phyloP scores from a whole-genome alignment of 2,797 vertebrate species.

The Hozukius guyotensis region DNA sequence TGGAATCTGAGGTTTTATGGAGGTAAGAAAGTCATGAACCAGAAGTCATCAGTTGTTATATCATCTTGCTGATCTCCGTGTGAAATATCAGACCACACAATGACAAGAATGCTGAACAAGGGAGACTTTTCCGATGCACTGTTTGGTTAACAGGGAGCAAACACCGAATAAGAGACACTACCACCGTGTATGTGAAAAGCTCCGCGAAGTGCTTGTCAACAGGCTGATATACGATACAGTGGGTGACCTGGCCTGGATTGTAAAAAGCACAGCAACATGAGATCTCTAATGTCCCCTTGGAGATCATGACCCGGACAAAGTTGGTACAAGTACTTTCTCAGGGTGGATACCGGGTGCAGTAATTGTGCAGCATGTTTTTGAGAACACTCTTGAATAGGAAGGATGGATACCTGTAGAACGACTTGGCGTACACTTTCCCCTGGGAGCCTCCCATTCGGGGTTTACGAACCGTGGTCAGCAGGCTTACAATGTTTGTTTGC shows the following conservation, averaged over 20 bases:
- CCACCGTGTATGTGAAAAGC: background rate
- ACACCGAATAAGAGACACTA: background rate
- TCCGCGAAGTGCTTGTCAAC: slow-evolving; percentile 30
- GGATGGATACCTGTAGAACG: slow-evolving; percentile 31
- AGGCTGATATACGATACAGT: slow-evolving; percentile 46
- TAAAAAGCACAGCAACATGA: slow-evolving; percentile 48
- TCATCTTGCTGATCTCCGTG: slow-evolving; percentile 4
- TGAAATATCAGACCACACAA: slow-evolving; percentile 3
- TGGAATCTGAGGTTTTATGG: slow-evolving; percentile 1
- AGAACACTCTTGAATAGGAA: background rate
- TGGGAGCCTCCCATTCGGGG: slow-evolving; percentile 37
- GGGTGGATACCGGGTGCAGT: background rate
- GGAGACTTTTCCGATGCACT: slow-evolving; percentile 9
- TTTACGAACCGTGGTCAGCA: slow-evolving; percentile 53
- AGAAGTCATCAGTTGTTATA: background rate
- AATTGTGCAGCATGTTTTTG: background rate
- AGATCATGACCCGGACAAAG: slow-evolving; percentile 50
- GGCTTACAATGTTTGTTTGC: slow-evolving; percentile 67
- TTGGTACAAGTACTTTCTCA: slow-evolving; percentile 35
- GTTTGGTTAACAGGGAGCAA: slow-evolving; percentile 4
- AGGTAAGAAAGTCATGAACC: background rate
- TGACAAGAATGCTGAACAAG: slow-evolving; percentile 2
- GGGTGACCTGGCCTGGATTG: slow-evolving; percentile 48
- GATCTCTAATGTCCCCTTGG: slow-evolving; percentile 27
- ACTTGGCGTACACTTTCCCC: slow-evolving; percentile 14